phyloP scores from a whole-genome alignment of 2,888 invertebrate species.

The Colostygia pectinataria region DNA sequence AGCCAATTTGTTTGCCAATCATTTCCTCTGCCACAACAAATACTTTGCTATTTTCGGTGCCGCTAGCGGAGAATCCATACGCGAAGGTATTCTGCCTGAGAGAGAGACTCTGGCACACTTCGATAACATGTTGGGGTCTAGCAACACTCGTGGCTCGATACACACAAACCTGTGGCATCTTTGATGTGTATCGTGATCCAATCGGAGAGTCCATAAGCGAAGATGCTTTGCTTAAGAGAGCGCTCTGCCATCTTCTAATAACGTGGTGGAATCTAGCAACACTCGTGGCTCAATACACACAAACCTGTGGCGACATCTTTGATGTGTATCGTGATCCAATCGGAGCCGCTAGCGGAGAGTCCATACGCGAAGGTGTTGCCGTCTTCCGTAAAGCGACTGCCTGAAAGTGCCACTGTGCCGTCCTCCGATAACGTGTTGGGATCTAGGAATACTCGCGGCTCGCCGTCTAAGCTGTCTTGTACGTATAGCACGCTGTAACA shows the following conservation, averaged over 20 bases:
- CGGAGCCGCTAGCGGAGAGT: slow-evolving; percentile 95
- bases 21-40: too few relatives aligned
- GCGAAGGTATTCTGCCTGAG: slow-evolving; percentile 90
- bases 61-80: slow-evolving; percentile 95
- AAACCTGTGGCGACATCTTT: slow-evolving; percentile 87
- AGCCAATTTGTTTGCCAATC: too few relatives aligned
- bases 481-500: slow-evolving; percentile 92
- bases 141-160: slow-evolving; percentile 89
- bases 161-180: slow-evolving; percentile 83
- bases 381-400: slow-evolving; percentile 93
- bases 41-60: slow-evolving; percentile 95
- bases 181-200: slow-evolving; percentile 96
- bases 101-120: slow-evolving; percentile 95
- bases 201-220: slow-evolving; percentile 97
- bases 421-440: slow-evolving; percentile 96
- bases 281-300: slow-evolving; percentile 83
- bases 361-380: slow-evolving; percentile 95
- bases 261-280: slow-evolving; percentile 96
- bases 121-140: slow-evolving; percentile 97
- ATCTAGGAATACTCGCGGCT: slow-evolving; percentile 95
- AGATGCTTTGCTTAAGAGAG: slow-evolving; percentile 88
- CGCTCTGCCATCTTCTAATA: slow-evolving; percentile 96
- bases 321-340: slow-evolving; percentile 96
- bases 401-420: slow-evolving; percentile 92
- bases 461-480: slow-evolving; percentile 89